A percentile compares a stretch with the other conserved stretches of the same genome.
phyloP scores from a whole-genome alignment of 92 coral and sea anemone genomes.

The Epizoanthus fatuus region DNA sequence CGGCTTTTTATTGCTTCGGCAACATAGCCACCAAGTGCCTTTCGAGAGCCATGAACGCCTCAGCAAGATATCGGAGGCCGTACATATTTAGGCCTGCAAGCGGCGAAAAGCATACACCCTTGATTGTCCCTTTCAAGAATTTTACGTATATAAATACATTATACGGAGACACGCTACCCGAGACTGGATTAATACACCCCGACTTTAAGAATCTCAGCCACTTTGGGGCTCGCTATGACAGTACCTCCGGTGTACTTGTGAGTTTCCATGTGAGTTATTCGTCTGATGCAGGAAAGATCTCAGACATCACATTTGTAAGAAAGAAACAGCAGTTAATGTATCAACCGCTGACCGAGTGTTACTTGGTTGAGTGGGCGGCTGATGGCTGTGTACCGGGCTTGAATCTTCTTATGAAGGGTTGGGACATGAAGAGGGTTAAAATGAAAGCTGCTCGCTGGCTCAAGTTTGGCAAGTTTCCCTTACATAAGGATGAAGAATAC shows the following conservation, averaged over 20 bases:
- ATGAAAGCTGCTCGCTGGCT: conserved; percentile 41
- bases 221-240: background rate
- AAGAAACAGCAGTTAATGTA: conserved; percentile 1
- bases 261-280: background rate
- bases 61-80: background rate
- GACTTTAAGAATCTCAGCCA: conserved; percentile 1
- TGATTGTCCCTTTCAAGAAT: conserved; percentile 19
- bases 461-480: conserved; percentile 11
- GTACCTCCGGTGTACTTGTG: conserved; percentile 5
- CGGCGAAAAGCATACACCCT: background rate
- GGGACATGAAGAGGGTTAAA: conserved; percentile 31
- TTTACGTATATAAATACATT: background rate
- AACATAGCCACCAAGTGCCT: background rate
- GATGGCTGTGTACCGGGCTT: conserved; percentile 40
- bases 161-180: background rate
- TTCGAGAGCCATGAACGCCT: background rate
- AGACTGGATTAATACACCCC: conserved; percentile 19
- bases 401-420: conserved; percentile 22
- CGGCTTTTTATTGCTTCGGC: background rate
- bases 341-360: conserved; percentile 36
- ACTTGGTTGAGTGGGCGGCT: conserved; percentile 30
- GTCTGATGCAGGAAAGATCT: background rate
- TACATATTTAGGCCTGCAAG: background rate
- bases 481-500: conserved; percentile 1
- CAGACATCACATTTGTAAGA: conserved; percentile 28